Conservation (phyloP, 2,888 invertebrate species). For the Agrotis segetum region DNA sequence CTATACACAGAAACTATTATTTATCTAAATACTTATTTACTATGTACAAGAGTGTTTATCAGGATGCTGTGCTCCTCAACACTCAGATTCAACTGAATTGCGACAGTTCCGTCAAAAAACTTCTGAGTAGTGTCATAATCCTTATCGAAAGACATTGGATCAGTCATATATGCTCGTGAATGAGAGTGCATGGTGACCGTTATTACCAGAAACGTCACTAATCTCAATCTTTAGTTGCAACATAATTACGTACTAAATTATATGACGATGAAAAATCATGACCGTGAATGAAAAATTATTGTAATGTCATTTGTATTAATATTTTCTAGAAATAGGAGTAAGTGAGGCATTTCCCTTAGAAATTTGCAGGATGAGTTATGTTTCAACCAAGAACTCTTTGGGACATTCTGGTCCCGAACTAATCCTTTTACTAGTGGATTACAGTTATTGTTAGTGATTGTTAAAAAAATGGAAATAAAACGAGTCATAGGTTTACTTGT, state of each 20-base stretch:
- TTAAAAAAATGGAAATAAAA: too few relatives aligned
- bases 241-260: slow-evolving; percentile 1
- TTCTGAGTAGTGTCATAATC: slow-evolving; percentile 46
- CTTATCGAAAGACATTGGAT: slow-evolving; percentile 42
- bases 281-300: background rate
- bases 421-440: too few relatives aligned
- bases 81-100: slow-evolving; percentile 48
- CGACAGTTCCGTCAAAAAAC: slow-evolving; percentile 35
- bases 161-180: slow-evolving; percentile 32
- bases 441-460: too few relatives aligned
- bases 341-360: background rate
- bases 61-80: too few relatives aligned
- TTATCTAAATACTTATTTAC: too few relatives aligned
- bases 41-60: too few relatives aligned
- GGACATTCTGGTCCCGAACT: too few relatives aligned
- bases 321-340: background rate
- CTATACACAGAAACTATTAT: too few relatives aligned
- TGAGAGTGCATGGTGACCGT: background rate
- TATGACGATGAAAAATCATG: slow-evolving; percentile 4
- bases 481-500: too few relatives aligned
- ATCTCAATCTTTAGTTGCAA: slow-evolving; percentile 6
- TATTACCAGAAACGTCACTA: background rate
- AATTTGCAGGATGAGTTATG: background rate
- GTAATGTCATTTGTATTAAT: background rate
- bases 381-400: background rate